Base-by-base conservation (phyloP, 2,113 vertebrate species). In the Piprites chloris region DNA sequence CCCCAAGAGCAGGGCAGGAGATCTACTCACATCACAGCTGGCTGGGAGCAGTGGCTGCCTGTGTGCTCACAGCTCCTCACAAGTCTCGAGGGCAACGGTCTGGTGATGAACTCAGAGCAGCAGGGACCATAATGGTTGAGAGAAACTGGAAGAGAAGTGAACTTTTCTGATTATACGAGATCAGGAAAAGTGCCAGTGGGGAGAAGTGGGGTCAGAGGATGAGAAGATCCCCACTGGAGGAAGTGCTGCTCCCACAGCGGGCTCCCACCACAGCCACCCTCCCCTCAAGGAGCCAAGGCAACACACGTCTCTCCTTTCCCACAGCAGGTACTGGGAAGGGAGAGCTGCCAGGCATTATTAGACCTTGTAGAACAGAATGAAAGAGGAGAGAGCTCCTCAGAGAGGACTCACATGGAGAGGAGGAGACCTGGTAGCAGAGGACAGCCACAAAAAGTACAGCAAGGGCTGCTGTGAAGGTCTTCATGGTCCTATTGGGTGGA, bases 31-130 rank as follows among this genome's bases (percentile, higher is more conserved):
- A 95, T 95, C 65, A 97, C 52, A 0, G 86, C 94, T 47, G 76
- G 33, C 23, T 5, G 12, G 14, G 3, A 3, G 68, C 96, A 96
- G 61, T 24, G 16, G 65, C 42, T 75, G 52, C 33, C 39, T 0
- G 55, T 59, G 39, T 11, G 4, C 24, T 59, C 21, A 2, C 78
- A 95, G 12, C 2, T 74, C 41, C 32, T 17, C 56, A 95, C 68
- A 0, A 0, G 44, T 21, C 3, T 20, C 4, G 0, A 12, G 9
- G 80, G 52, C 47, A 96, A 14, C 0, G 2, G 1, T 8, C 10
- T 47, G 11, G 1, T 3, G 14, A 3, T 8, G 49, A 71, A 93
- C 1, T 0, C 0, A 12, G 2, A 0, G 10, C 89, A 96, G 86
- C 93, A 96, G 61, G 35, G 80, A 55, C 80, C 33, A 42, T 11